A percentile compares a stretch with the other conserved stretches of the same genome.
These are phyloP conservation scores for Diplolepis rosae DNA, from an alignment of 2,888 invertebrate genomes.

Conservation along the genomic window DNA sequence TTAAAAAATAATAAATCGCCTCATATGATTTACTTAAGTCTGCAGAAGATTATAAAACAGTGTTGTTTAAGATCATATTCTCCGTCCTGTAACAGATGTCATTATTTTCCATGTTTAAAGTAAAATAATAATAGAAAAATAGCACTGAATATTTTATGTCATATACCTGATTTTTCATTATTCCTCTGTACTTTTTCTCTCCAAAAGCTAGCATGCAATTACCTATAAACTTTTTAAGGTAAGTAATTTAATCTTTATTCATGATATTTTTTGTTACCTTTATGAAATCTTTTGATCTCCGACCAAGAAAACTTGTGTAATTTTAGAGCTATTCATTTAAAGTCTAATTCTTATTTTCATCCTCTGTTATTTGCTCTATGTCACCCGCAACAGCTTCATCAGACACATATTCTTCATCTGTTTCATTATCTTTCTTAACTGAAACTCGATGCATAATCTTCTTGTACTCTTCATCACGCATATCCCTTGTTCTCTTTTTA, in stretches of 20 bases:
- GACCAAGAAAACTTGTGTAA: too few species aligned
- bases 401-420: neutral
- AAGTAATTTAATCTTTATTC: neutral
- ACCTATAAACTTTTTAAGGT: slow-evolving; percentile 5
- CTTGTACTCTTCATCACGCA: slow-evolving; percentile 53
- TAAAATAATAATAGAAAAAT: slow-evolving; percentile 23
- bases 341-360: neutral
- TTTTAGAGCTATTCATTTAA: neutral
- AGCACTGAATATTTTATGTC: neutral
- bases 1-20: slow-evolving; percentile 17
- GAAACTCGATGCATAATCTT: slow-evolving; percentile 53
- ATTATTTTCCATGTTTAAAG: slow-evolving; percentile 23
- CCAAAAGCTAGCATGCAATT: neutral
- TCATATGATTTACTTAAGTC: neutral
- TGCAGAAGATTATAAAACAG: neutral
- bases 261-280: neutral
- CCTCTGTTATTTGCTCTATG: neutral
- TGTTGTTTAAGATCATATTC: neutral
- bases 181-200: neutral
- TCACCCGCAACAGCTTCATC: neutral
- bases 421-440: neutral
- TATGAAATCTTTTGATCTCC: neutral
- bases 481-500: slow-evolving; percentile 45
- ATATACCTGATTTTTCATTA: neutral
- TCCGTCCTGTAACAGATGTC: slow-evolving; percentile 19